Percentiles rank a stretch among this genome's conserved stretches.
phyloP scores from a whole-genome alignment of 2,888 invertebrate species.

The Drosophila peninsularis region DNA sequence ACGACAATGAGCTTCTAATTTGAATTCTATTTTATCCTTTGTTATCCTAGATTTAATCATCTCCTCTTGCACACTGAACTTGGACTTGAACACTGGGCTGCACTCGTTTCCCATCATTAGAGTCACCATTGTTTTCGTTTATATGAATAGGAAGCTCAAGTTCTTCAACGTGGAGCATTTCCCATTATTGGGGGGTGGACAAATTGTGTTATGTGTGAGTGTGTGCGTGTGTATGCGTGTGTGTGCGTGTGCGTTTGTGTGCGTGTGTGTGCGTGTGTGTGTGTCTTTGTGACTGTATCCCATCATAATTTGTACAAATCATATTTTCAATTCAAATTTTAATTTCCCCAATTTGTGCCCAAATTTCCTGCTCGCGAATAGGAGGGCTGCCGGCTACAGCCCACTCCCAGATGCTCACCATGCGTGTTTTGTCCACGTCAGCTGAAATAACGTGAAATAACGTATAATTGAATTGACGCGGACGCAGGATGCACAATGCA shows the following conservation, averaged over 20 bases:
- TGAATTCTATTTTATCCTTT: slow-evolving; percentile 74
- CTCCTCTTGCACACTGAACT: slow-evolving; percentile 29
- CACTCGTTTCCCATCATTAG: slow-evolving; percentile 71
- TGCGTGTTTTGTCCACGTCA: slow-evolving; percentile 47
- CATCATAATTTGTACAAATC: slow-evolving; percentile 54
- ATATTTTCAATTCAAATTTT: slow-evolving; percentile 73
- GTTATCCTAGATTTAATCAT: slow-evolving; percentile 75
- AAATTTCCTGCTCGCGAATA: slow-evolving; percentile 65
- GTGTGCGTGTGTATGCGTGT: neutral
- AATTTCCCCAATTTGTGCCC: slow-evolving; percentile 70
- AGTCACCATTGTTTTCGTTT: slow-evolving; percentile 63
- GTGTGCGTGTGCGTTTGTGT: neutral
- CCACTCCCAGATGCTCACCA: neutral
- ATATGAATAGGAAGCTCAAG: slow-evolving; percentile 52
- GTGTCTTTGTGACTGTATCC: neutral
- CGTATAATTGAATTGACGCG: slow-evolving; percentile 75
- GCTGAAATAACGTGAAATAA: slow-evolving; percentile 53
- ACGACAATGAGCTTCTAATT: slow-evolving; percentile 76
- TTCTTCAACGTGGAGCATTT: slow-evolving; percentile 18
- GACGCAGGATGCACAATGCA: slow-evolving; percentile 65
- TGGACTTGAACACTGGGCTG: slow-evolving; percentile 18
- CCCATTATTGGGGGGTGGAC: slow-evolving; percentile 13
- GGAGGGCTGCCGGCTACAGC: neutral
- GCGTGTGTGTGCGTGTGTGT: neutral
- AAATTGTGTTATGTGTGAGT: slow-evolving; percentile 28